Evolutionary conservation across 2,888 invertebrate species (phyloP).

Genomic region (Orthosia gracilis): DNA sequence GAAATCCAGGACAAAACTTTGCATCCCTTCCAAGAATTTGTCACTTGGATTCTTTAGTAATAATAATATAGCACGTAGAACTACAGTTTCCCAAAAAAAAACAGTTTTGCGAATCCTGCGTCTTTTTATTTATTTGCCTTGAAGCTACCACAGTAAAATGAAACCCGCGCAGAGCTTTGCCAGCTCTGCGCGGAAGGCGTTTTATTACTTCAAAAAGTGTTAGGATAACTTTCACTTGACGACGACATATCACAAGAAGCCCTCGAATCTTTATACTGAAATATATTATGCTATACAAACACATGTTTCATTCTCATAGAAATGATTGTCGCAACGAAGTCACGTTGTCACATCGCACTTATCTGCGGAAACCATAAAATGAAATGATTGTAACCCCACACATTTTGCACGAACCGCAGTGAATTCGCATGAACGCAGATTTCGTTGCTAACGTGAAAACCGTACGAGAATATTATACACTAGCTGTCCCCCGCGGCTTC

Average conservation of each 20-base stretch:
- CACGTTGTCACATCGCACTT: not conserved
- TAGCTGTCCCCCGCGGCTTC: too few species aligned
- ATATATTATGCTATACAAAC: constrained; percentile 16
- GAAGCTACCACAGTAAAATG: constrained; percentile 6
- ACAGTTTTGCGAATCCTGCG: not conserved
- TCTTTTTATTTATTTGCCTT: constrained; percentile 2
- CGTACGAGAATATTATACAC: constrained; percentile 7
- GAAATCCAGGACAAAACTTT: not conserved
- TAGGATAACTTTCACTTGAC: constrained; percentile 1
- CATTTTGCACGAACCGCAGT: not conserved
- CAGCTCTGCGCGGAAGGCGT: not conserved
- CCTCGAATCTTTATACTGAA: not conserved
- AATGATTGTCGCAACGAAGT: not conserved
- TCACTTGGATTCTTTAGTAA: not conserved
- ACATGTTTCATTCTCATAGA: not conserved
- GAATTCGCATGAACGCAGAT: not conserved
- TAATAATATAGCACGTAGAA: not conserved
- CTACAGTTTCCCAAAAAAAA: not conserved
- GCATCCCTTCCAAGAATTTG: not conserved
- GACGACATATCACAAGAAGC: not conserved
- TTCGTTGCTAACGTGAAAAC: constrained; percentile 18
- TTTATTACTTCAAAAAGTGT: constrained; percentile 29
- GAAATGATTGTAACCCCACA: not conserved
- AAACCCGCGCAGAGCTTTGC: not conserved
- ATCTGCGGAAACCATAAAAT: not conserved